These are phyloP conservation scores for Galaxias olidus DNA, from an alignment of 2,797 vertebrate genomes.

Conservation along the genomic window DNA sequence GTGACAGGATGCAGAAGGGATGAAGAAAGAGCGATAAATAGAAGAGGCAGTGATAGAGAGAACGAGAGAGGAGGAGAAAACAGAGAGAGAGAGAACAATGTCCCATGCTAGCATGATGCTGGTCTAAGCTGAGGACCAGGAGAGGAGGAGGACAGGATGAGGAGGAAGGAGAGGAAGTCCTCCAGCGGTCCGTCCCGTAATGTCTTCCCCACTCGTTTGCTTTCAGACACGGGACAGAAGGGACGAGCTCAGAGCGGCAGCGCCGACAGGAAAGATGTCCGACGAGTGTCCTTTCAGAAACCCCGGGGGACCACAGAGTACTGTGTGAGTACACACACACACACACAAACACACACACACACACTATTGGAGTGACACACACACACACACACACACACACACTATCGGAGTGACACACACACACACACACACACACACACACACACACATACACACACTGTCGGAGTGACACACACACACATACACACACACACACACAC, in stretches of 20 bases:
- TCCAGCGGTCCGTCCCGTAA: slow-evolving; percentile 68
- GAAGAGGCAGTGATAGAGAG: background rate
- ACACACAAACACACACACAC: no score
- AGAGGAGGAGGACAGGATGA: slow-evolving; percentile 27
- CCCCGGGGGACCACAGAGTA: slow-evolving; percentile 85
- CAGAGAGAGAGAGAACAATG: background rate
- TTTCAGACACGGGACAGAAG: slow-evolving; percentile 84
- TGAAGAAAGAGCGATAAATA: background rate
- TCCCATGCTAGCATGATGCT: no score
- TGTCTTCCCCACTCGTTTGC: slow-evolving; percentile 61
- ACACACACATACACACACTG: no score
- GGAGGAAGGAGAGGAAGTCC: slow-evolving; percentile 61
- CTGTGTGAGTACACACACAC: slow-evolving; percentile 72
- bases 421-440: no score
- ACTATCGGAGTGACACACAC: no score
- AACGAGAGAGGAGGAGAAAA: background rate
- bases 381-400: no score
- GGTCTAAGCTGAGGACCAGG: background rate
- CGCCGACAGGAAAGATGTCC: slow-evolving; percentile 82
- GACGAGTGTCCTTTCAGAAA: slow-evolving; percentile 85
- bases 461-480: no score
- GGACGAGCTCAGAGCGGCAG: no score
- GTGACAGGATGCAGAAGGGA: background rate
- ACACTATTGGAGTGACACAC: no score
- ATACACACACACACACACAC: no score